phyloP scores from a whole-genome alignment of 2,888 invertebrate species.

The Mimas tiliae region DNA sequence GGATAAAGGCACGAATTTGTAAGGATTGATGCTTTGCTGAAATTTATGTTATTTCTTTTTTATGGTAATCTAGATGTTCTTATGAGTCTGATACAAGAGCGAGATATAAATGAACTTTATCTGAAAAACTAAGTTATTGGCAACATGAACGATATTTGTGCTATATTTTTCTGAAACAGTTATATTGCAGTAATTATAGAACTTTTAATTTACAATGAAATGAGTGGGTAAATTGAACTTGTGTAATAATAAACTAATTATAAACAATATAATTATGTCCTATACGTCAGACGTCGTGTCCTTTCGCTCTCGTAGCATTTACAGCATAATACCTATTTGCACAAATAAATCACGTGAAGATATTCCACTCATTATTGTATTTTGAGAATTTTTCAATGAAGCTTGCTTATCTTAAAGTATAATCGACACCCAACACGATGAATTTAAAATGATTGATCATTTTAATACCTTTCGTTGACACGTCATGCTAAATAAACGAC shows the following conservation, averaged over 20 bases:
- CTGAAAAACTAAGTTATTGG: not conserved
- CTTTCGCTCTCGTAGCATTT: no score
- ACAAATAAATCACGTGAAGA: no score
- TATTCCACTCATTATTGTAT: not conserved
- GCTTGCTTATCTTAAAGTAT: no score
- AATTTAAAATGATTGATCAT: not conserved
- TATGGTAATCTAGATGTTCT: not conserved
- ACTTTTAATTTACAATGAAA: no score
- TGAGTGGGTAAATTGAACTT: no score
- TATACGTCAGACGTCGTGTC: no score
- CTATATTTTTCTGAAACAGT: no score
- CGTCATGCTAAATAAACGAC: slow-evolving; percentile 1
- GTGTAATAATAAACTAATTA: no score
- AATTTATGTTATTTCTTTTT: slow-evolving; percentile 3
- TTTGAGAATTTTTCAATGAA: not conserved
- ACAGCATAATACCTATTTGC: no score
- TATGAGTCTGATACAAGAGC: not conserved
- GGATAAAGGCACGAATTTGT: slow-evolving; percentile 10
- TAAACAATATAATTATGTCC: no score
- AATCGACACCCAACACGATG: not conserved
- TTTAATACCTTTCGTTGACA: not conserved
- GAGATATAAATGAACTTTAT: not conserved
- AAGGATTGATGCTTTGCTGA: slow-evolving; percentile 1
- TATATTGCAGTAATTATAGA: no score
- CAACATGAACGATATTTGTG: no score